Evolutionary conservation across 2,113 vertebrate genomes (phyloP).

Genomic region (Phalacrocorax aristotelis): DNA sequence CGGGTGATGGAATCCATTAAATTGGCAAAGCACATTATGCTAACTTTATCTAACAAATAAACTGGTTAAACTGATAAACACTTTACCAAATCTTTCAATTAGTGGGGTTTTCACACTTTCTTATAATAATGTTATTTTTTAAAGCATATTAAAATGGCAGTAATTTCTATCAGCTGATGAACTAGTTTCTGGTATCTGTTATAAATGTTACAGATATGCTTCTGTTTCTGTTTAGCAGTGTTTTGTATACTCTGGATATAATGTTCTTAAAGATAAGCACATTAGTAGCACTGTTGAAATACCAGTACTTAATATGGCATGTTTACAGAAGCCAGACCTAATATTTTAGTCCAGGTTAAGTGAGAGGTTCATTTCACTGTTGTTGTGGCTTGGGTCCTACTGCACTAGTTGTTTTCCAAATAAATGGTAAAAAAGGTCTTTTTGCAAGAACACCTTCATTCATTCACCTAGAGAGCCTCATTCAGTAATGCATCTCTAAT

Average conservation of each 20-base stretch:
- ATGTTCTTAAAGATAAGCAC: conserved; percentile 16
- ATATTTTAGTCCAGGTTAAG: neutral
- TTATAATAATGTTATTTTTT: neutral
- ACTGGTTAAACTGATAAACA: neutral
- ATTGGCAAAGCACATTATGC: neutral
- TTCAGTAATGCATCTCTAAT: neutral
- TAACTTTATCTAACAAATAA: neutral
- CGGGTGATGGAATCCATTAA: too few species aligned
- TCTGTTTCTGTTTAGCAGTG: neutral
- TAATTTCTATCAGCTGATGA: neutral
- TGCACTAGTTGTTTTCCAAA: neutral
- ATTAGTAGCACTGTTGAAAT: neutral
- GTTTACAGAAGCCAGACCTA: neutral
- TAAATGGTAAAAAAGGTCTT: neutral
- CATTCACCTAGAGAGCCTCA: neutral
- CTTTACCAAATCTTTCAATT: neutral
- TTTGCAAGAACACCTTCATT: neutral
- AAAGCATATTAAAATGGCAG: neutral
- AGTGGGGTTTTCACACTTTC: neutral
- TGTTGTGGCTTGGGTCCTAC: neutral
- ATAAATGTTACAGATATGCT: neutral
- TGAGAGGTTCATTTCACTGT: neutral
- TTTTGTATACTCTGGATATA: neutral
- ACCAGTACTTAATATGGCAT: neutral
- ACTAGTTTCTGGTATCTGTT: neutral